Conservation (phyloP, 2,888 invertebrate genomes). For the Dusona sp. region DNA sequence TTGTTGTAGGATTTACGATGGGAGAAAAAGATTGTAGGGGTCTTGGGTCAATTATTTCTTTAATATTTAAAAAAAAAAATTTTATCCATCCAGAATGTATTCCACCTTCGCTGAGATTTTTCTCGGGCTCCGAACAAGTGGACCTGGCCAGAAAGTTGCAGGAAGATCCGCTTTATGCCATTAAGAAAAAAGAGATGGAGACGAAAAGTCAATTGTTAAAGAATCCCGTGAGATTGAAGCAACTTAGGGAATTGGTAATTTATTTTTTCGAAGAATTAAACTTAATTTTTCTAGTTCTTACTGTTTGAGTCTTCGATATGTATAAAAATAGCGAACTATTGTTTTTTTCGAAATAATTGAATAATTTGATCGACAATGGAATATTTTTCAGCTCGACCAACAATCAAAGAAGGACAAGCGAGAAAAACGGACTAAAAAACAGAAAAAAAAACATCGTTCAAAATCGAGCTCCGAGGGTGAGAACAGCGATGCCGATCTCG, state of each 20-base stretch:
- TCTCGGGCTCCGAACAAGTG: constrained; percentile 89
- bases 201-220: constrained; percentile 93
- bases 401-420: constrained; percentile 83
- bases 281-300: background rate
- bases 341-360: background rate
- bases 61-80: no score
- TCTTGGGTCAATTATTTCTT: no score
- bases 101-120: constrained; percentile 89
- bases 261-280: constrained; percentile 23
- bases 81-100: constrained; percentile 87
- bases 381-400: constrained; percentile 84
- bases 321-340: background rate
- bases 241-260: constrained; percentile 91
- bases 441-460: constrained; percentile 83
- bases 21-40: no score
- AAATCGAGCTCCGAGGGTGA: constrained; percentile 59
- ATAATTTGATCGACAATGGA: background rate
- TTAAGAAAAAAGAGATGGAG: constrained; percentile 96
- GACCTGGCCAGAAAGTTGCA: constrained; percentile 95
- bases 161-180: constrained; percentile 96
- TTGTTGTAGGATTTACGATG: no score
- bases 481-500: constrained; percentile 84
- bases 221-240: constrained; percentile 96
- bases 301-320: background rate
- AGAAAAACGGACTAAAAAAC: constrained; percentile 77